Base-by-base conservation (phyloP, 2,888 invertebrate genomes). In the Heliconius hortense region DNA sequence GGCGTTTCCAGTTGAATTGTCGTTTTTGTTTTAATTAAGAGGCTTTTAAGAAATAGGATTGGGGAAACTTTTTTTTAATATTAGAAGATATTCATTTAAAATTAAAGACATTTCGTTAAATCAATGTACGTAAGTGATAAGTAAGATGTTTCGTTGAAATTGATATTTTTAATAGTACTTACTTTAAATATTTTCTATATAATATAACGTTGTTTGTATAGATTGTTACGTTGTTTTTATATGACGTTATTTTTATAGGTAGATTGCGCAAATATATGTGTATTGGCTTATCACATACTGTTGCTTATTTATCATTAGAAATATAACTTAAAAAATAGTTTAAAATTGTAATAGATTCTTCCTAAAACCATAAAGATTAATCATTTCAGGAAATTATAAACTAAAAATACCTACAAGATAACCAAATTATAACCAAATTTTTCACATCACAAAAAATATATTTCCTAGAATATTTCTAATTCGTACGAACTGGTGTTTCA, bases 391-490 rank as follows among this genome's bases (percentile, higher is more conserved):
- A 56, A n/a, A 3, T n/a, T n/a, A 8, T 10, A 5, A 56, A 56
- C 21, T 3, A 56, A 56, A 56, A 56, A 10, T n/a, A 48, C 18
- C n/a, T 56, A n/a, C 56, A n/a, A 56, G 10, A 8, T 10, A n/a
- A n/a, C n/a, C n/a, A n/a, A n/a, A n/a, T n/a, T n/a, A 18, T 18
- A 48, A 56, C n/a, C 0, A 56, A 56, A 56, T 4, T 10, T n/a
- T n/a, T 56, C 10, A 21, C n/a, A 21, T 8, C n/a, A n/a, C 10
- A 3, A 56, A 56, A 56, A 56, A 56, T 48, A 48, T n/a, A n/a
- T 56, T 56, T 56, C 56, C n/a, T 56, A 56, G 56, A 56, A 56
- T n/a, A 56, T n/a, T 56, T n/a, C n/a, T n/a, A 56, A 56, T 56
- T 56, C n/a, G 10, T n/a, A n/a, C 53, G 10, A 56, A n/a, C n/a